phyloP scores from a whole-genome alignment of 2,113 vertebrate species.

The Phocoena phocoena region DNA sequence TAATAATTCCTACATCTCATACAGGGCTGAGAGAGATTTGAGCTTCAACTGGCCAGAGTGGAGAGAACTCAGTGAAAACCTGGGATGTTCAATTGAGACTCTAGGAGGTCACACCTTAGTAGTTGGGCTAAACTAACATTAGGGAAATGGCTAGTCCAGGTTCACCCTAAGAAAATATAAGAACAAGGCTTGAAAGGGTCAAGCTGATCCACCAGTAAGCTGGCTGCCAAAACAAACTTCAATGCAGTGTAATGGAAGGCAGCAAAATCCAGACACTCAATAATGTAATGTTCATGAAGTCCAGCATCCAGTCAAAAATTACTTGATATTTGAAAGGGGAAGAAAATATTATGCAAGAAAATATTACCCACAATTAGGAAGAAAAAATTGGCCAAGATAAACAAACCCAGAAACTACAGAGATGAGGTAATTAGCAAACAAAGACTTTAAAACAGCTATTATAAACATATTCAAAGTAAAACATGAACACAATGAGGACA shows the following conservation, averaged over 20 bases:
- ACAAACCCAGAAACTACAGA: slow-evolving; percentile 6
- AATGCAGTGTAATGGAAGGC: not conserved
- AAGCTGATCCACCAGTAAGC: not conserved
- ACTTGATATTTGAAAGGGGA: slow-evolving; percentile 36
- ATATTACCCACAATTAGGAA: not conserved
- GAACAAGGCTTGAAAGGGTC: slow-evolving; percentile 10
- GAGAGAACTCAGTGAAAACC: not conserved
- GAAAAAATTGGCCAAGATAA: not conserved
- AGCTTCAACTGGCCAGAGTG: not conserved
- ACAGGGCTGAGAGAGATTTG: not conserved
- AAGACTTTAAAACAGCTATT: slow-evolving; percentile 2
- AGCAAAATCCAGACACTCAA: not conserved
- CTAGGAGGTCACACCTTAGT: not conserved
- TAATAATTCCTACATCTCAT: not conserved
- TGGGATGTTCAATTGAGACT: not conserved
- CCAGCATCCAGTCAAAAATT: slow-evolving; percentile 23
- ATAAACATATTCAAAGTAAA: slow-evolving; percentile 45
- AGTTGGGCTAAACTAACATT: not conserved
- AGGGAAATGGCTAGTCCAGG: not conserved
- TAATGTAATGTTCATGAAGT: slow-evolving; percentile 16
- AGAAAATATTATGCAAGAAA: not conserved
- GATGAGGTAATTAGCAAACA: not conserved
- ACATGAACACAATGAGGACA: not conserved
- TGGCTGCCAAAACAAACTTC: not conserved
- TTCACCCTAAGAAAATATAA: not conserved